These are phyloP conservation scores for Napeogenes sylphis DNA, from an alignment of 2,888 invertebrate species.

Conservation along the genomic window DNA sequence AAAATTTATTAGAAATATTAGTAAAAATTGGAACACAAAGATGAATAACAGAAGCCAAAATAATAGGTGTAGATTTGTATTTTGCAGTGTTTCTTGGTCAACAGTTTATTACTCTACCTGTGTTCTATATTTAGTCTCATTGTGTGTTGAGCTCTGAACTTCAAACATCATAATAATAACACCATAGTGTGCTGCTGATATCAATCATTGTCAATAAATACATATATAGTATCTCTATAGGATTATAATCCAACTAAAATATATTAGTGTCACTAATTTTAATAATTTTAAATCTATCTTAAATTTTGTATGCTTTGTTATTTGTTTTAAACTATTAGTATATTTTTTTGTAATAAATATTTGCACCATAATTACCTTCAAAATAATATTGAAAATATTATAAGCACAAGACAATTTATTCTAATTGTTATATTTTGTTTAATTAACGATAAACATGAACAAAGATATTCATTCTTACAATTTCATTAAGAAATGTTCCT, in stretches of 20 bases:
- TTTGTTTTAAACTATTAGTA: too few species aligned
- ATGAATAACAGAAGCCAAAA: background rate
- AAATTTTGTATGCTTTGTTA: too few species aligned
- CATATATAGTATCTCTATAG: background rate
- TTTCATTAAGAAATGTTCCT: too few species aligned
- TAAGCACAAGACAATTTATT: too few species aligned
- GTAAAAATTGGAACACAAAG: background rate
- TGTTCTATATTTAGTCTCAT: conserved; percentile 71
- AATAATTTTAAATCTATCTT: too few species aligned
- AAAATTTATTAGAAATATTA: too few species aligned
- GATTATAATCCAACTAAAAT: background rate
- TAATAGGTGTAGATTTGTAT: conserved; percentile 44
- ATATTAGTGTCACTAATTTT: background rate
- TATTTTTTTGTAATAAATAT: too few species aligned
- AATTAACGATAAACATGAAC: too few species aligned
- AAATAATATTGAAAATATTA: too few species aligned
- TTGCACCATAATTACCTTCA: too few species aligned
- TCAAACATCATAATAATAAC: conserved; percentile 39
- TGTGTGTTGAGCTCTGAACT: conserved; percentile 58
- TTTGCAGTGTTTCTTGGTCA: conserved; percentile 42
- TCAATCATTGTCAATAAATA: conserved; percentile 6
- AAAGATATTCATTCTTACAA: too few species aligned
- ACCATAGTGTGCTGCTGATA: conserved; percentile 29
- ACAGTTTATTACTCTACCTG: conserved; percentile 57
- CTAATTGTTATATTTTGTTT: too few species aligned